Base-by-base conservation (phyloP, 2,113 vertebrate species). In the Ploceus nigricollis region DNA sequence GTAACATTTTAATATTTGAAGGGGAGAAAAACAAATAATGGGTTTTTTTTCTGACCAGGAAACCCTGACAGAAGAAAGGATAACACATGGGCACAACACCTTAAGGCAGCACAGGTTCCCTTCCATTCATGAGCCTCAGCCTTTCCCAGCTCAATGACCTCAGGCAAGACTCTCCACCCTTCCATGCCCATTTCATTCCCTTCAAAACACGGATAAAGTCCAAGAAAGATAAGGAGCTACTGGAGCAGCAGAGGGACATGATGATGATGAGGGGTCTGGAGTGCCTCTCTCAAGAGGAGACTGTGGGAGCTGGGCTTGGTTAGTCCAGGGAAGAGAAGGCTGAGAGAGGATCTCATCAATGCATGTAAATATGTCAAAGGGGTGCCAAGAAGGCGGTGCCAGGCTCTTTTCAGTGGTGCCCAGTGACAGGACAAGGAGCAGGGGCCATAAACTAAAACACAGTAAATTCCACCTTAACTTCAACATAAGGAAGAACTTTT, bases 401-500 rank as follows among this genome's bases (percentile, higher is more conserved):
- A 58, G 61, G 27, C 21, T 35, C 35, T 25, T 66, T 35, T 11
- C 42, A 13, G 35, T 16, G 30, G 30, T 61, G 56, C 16, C 24
- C 40, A 63, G 69, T 1, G 7, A 24, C 50, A 64, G n/a, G 23
- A 48, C 3, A 12, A 30, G 42, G 9, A 56, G 58, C 19, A 64
- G 13, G 8, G n/a, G 58, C 15, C 70, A 42, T 22, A 15, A 64
- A 57, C 11, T 19, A 22, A 28, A 57, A 10, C 4, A 42, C 35
- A 31, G 0, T 4, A 10, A 27, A 10, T n/a, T 79, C 39, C 19
- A n/a, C 39, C 45, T n/a, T n/a, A n/a, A n/a, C n/a, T n/a, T n/a
- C n/a, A n/a, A n/a, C n/a, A n/a, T n/a, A n/a, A n/a, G n/a, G n/a
- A n/a, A n/a, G n/a, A n/a, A n/a, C n/a, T n/a, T n/a, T n/a, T n/a